Evolutionary conservation across 2,888 invertebrate genomes (phyloP), one percentile per base, ranked within the genome.

Genomic region (Meandrusa payeni): DNA sequence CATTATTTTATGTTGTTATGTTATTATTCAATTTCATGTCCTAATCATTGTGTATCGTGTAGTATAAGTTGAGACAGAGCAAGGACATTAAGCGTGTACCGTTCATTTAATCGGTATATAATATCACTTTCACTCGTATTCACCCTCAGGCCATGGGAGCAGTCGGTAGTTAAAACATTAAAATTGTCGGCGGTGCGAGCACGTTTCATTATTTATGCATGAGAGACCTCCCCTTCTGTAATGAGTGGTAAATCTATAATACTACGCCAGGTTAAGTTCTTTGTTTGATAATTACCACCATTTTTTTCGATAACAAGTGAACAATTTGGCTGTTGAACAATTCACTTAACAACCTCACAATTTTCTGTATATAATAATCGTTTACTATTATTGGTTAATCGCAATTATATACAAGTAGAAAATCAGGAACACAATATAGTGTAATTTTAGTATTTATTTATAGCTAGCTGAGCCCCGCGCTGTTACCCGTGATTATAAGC

Each of bases 111-210:
- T 39, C 22, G 28, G 20, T 28, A 33, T 23, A 29, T 39, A 44
- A 32, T 36, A 33, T 37, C 39, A 29, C 44, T 44, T 44, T 44
- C 44, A 39, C 44, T 27, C 19, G 33, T 17, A 39, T 23, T 38
- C 38, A 39, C 44, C 44, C 44, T 39, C 10, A 33, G 44, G 44
- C 38, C 26, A 22, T 20, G 11, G 23, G 28, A 33, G 24, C 22
- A 24, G 22, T 41, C 5, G 26, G 37, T 24, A 27, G 31, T 43
- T 24, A 22, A n/a, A 38, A 28, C 24, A 33, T 32, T 44, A 15
- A 39, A 39, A 20, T 33, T 44, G 38, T 19, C 24, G 24, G 33
- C 11, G 19, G 22, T 17, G 20, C 3, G 33, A 26, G 38, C 43
- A 22, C 43, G 38, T 23, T 44, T 34, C 17, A 44, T 33, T 28